Evolutionary conservation across 1,140 invertebrate genomes (phyloP), one percentile per base, ranked within the genome.

Genomic region (Drosophila chauvacae): DNA sequence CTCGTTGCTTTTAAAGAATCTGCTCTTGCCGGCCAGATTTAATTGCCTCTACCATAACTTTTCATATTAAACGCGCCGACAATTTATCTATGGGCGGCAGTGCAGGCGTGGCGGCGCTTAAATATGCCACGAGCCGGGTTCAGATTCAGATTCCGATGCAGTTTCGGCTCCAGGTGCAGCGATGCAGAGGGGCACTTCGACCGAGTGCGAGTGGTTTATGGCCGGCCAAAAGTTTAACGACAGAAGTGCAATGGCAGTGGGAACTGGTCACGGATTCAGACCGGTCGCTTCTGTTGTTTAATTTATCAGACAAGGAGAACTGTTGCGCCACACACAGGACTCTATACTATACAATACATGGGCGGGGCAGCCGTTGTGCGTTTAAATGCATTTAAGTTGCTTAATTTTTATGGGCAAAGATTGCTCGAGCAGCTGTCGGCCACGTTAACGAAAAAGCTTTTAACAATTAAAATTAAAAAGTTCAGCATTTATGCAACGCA

Each of bases 391-490:
- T 88, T 90, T 77, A 81, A 90, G 81, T 90, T 84, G 73, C 85
- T 76, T 65, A 71, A 71, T 80, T 87, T 77, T 70, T 68, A 83
- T 72, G 51, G 60, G 57, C 70, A 56, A 73, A 53, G 44, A 58
- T 41, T 55, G 66, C 53, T 39, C 53, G 14, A 30, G 57, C 39
- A 42, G 66, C 53, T 56, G 53, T 39, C 53, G 33, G 35, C 41
- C 65, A 74, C 65, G 75, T 77, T 74, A 74, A 75, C 85, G 78
- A 90, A 87, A 87, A 87, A 88, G 84, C 85, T 91, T 91, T 84
- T 91, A 91, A 88, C 87, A 91, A 91, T 91, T 88, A 91, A 91
- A 91, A 91, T 90, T 88, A 83, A 91, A 88, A 91, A 91, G 80
- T 91, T 91, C 87, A 91, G 87, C 88, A 88, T 88, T 84, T 88